Evolutionary conservation across 2,888 invertebrate genomes (phyloP).

Genomic region (Ichneumoninae sp.): DNA sequence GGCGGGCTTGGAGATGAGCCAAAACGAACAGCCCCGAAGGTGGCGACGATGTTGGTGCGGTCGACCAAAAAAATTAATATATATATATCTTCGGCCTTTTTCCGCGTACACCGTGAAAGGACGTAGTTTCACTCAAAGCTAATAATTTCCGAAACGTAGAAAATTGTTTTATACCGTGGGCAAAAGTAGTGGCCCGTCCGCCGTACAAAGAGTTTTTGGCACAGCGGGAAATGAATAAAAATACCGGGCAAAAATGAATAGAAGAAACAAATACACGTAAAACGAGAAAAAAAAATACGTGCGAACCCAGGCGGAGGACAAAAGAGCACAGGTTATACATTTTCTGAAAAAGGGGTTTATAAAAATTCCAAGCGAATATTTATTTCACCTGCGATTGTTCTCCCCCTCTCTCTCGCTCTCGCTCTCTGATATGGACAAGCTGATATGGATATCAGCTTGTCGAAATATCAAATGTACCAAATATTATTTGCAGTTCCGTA

Average conservation of each 20-base stretch:
- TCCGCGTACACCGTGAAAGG: background rate
- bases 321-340: constrained; percentile 57
- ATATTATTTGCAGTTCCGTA: background rate
- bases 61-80: background rate
- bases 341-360: constrained; percentile 64
- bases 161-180: background rate
- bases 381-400: constrained; percentile 38
- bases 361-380: constrained; percentile 67
- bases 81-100: background rate
- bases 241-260: background rate
- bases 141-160: background rate
- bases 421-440: no score
- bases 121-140: constrained; percentile 5
- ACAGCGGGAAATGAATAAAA: background rate
- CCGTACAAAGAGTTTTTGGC: background rate
- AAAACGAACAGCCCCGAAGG: constrained; percentile 8
- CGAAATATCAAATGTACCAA: constrained; percentile 20
- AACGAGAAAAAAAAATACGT: constrained; percentile 16
- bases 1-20: constrained; percentile 52
- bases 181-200: background rate
- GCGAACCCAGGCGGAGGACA: background rate
- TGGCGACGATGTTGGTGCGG: constrained; percentile 10
- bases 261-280: background rate
- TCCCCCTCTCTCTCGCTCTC: constrained; percentile 4
- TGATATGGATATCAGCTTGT: constrained; percentile 26